Evolutionary conservation across 2,113 vertebrate genomes (phyloP).

Genomic region (Prinia subflava): DNA sequence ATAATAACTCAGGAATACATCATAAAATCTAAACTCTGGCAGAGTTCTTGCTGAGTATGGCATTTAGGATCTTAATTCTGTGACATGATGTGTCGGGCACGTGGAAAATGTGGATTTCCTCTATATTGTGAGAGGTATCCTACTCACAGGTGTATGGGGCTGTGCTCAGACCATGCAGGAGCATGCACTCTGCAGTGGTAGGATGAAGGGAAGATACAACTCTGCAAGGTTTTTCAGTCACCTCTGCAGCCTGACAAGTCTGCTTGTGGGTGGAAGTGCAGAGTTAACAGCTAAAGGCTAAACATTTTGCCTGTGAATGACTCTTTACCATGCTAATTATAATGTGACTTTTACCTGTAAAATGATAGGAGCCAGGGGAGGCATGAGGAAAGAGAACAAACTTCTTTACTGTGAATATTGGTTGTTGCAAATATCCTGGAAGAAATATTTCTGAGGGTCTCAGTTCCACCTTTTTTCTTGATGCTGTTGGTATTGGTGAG

Average conservation of each 20-base stretch:
- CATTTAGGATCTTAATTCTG: neutral
- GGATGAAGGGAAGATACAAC: neutral
- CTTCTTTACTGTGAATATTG: neutral
- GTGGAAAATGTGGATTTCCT: neutral
- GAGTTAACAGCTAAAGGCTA: neutral
- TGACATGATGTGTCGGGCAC: neutral
- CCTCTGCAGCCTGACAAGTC: neutral
- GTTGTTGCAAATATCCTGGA: neutral
- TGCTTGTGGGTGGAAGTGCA: neutral
- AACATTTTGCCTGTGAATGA: neutral
- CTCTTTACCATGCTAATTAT: neutral
- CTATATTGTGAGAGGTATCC: neutral
- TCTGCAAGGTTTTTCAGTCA: neutral
- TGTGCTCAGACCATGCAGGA: neutral
- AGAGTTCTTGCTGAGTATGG: neutral
- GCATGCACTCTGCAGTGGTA: fast-evolving
- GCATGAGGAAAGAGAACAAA: neutral
- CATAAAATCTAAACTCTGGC: neutral
- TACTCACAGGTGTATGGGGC: fast-evolving
- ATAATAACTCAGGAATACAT: neutral
- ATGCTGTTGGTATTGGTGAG: neutral
- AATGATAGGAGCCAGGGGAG: neutral
- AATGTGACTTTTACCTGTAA: neutral
- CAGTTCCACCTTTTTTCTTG: neutral
- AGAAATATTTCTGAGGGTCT: neutral